Base-by-base conservation (phyloP, 1,140 invertebrate species). In the Latrodectus geometricus region DNA sequence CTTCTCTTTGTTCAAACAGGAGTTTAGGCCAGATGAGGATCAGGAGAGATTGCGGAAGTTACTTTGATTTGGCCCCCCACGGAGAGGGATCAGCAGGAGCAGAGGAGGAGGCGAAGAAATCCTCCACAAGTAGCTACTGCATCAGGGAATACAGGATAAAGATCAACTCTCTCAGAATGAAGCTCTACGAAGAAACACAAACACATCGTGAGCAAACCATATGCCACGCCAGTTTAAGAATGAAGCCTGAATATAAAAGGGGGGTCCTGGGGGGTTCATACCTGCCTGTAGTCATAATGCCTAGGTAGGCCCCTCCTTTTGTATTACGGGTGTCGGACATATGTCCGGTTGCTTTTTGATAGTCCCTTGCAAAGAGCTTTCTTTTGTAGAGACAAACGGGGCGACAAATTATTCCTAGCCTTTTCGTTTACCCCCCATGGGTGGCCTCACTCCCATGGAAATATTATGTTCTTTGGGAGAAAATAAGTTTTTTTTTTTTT, bases 361-460 rank as follows among this genome's bases (percentile, higher is more conserved):
- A 61, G 72, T 48, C 17, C 61, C 12, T 15, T 12, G 21, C 21
- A 48, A 35, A 78, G 23, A 72, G 50, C 14, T 9, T 17, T 68
- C 73, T 65, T 76, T 84, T 84, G 54, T 75, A 49, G 21, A 78
- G 21, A 78, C 75, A 86, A 86, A 78, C 66, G 49, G 65, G 9
- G 49, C 83, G 83, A 86, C 83, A 86, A 86, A 86, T 86, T 86
- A 86, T 86, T 86, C 75, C 75, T 61, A 86, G 74, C 76, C 75
- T 78, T 66, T 76, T 52, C 68, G 48, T 65, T 69, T 49, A 17
- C 54, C 54, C 80, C 54, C 52, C 54, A 83, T 56, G 69, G 70
- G 80, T 73, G 80, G 65, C 66, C 77, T 52, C 17, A 83, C 80
- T 74, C 80, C 70, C 80, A 74, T 83, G 68, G 69, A 35, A 49